phyloP scores from a whole-genome alignment of 2,888 invertebrate genomes.

The Dyspetes luteomarginatus region DNA sequence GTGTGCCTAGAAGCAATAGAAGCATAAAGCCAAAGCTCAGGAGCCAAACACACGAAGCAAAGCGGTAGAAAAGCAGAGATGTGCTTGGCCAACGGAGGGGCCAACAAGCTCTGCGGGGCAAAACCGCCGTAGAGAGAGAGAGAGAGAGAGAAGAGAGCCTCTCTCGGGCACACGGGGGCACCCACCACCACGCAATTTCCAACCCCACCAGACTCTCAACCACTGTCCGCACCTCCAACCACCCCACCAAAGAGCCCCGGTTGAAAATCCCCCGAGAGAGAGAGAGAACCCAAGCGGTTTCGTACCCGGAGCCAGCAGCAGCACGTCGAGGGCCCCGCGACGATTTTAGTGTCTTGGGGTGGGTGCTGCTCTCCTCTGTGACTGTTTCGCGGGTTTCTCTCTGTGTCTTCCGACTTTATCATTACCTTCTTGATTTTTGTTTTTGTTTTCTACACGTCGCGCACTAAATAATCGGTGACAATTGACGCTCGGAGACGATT shows the following conservation, averaged over 20 bases:
- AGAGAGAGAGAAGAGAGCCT: conserved; percentile 62
- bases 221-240: conserved; percentile 83
- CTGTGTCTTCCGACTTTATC: not conserved
- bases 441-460: not conserved
- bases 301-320: conserved; percentile 69
- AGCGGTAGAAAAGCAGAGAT: conserved; percentile 66
- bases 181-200: conserved; percentile 84
- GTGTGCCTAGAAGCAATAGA: not conserved
- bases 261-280: conserved; percentile 74
- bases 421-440: not conserved
- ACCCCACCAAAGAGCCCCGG: conserved; percentile 81
- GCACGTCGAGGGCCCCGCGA: conserved; percentile 82
- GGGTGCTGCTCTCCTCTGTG: conserved; percentile 79
- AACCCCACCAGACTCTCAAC: conserved; percentile 83
- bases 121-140: conserved; percentile 66
- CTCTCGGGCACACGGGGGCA: conserved; percentile 70
- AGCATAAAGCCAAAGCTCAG: conserved; percentile 45
- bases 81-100: conserved; percentile 77
- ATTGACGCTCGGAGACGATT: not conserved
- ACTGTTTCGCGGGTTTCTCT: conserved; percentile 78
- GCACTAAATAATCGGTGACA: no score
- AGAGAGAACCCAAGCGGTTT: conserved; percentile 78
- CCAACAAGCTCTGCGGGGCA: conserved; percentile 71
- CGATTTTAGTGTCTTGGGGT: conserved; percentile 83
- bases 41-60: conserved; percentile 65